These are phyloP conservation scores for Iselma pallidipennis DNA, from an alignment of 2,888 invertebrate species.

Conservation along the genomic window DNA sequence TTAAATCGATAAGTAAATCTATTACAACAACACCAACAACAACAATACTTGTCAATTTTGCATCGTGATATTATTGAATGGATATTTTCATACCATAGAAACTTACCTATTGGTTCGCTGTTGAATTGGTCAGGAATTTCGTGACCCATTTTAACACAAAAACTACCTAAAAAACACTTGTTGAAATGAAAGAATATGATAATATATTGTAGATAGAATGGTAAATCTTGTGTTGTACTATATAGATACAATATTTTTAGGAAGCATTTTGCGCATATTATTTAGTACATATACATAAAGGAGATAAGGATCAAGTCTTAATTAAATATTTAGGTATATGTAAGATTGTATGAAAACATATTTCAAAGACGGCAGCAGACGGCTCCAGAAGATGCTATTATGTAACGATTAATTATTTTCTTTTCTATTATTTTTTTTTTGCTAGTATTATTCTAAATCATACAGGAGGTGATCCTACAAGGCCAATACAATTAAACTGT, in stretches of 20 bases:
- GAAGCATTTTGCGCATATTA: neutral
- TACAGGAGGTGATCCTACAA: neutral
- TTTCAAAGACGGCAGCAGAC: neutral
- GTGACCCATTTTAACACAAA: neutral
- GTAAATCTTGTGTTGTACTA: too few species aligned
- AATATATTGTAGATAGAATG: too few species aligned
- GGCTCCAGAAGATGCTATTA: neutral
- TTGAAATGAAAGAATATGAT: neutral
- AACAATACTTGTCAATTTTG: too few species aligned
- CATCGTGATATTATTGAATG: too few species aligned
- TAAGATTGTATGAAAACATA: neutral
- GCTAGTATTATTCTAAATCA: neutral
- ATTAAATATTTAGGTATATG: neutral
- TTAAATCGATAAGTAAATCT: too few species aligned
- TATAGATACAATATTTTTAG: too few species aligned
- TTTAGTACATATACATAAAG: neutral
- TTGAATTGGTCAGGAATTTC: neutral
- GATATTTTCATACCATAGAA: neutral
- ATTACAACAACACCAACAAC: too few species aligned
- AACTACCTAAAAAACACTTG: too few species aligned
- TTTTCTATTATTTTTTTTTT: neutral
- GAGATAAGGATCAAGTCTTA: neutral
- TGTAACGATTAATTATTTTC: neutral
- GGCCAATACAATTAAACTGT: neutral
- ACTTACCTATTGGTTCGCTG: neutral